Percentiles rank a stretch among this genome's conserved stretches.
Evolutionary conservation across 1,140 invertebrate species (phyloP).

Genomic region (Aphidius ervi): DNA sequence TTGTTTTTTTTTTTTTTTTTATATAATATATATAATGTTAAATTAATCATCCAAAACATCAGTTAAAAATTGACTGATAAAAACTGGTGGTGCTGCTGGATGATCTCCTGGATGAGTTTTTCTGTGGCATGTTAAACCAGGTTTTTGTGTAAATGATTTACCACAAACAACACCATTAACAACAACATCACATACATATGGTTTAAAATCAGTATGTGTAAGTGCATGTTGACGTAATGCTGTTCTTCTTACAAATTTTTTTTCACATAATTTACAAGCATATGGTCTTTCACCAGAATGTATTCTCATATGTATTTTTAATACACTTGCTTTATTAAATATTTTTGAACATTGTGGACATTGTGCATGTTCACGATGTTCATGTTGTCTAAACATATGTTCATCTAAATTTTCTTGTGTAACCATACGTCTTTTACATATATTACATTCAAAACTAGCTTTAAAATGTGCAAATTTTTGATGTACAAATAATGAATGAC

Average conservation of each 20-base stretch:
- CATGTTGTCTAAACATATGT: conserved; percentile 52
- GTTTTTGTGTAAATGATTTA: conserved; percentile 66
- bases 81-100: conserved; percentile 44
- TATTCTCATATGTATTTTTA: conserved; percentile 60
- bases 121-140: conserved; percentile 62
- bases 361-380: conserved; percentile 46
- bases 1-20: not conserved
- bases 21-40: not conserved
- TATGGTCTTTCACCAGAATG: conserved; percentile 61
- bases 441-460: conserved; percentile 46
- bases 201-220: conserved; percentile 78
- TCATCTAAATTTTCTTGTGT: conserved; percentile 49
- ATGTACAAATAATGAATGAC: conserved; percentile 49
- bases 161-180: conserved; percentile 59
- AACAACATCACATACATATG: conserved; percentile 67
- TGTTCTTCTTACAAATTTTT: conserved; percentile 51
- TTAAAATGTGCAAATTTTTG: conserved; percentile 52
- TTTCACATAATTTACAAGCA: conserved; percentile 60
- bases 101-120: conserved; percentile 58
- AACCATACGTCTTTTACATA: conserved; percentile 50
- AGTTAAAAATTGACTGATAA: conserved; percentile 47
- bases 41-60: conserved; percentile 36
- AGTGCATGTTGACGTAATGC: conserved; percentile 63
- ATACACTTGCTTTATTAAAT: conserved; percentile 56
- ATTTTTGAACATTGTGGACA: conserved; percentile 60